Base-by-base conservation (phyloP, 2,797 vertebrate genomes). In the Myioborus miniatus region DNA sequence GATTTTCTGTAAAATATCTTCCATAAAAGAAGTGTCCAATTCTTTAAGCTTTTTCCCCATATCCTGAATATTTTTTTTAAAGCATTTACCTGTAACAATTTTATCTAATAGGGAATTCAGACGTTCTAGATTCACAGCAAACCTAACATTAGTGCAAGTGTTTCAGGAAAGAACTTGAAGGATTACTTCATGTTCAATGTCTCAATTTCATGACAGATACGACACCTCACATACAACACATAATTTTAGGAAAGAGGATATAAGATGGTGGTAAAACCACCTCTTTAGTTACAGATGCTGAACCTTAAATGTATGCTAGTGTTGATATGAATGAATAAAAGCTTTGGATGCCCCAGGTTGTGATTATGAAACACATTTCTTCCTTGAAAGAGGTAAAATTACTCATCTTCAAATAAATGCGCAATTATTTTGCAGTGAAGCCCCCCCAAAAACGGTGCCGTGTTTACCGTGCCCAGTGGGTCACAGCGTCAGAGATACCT, bases 131-230 rank as follows among this genome's bases (percentile, higher is more conserved):
- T 50, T 74, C 4, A 62, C 36, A 71, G 15, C 7, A 77, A 77
- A 82, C 0, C 0, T 39, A 52, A 79, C 3, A 27, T 71, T 15
- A 24, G 4, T 39, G 15, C 20, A 39, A 85, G 9, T 0, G 3
- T 30, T 53, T 55, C 24, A 87, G 24, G 49, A 89, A 84, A 63
- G 8, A 58, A 30, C 55, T 70, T 88, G 71, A 52, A 77, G 15
- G 4, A 36, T 70, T 67, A 72, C 3, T 22, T 74, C 56, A 36
- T 15, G 5, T n/a, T 78, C 3, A 53, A 12, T 41, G 26, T 60
- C n/a, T 93, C 23, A 47, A 3, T 37, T 56, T 47, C 58, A n/a
- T 64, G 34, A 69, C 9, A 82, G 10, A 4, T 68, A 37, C 74
- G 72, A 5, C 15, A 56, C 15, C 15, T 62, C 14, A 32, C 12